Evolutionary conservation across 2,888 invertebrate species (phyloP).

Genomic region (Drosophila mimica): DNA sequence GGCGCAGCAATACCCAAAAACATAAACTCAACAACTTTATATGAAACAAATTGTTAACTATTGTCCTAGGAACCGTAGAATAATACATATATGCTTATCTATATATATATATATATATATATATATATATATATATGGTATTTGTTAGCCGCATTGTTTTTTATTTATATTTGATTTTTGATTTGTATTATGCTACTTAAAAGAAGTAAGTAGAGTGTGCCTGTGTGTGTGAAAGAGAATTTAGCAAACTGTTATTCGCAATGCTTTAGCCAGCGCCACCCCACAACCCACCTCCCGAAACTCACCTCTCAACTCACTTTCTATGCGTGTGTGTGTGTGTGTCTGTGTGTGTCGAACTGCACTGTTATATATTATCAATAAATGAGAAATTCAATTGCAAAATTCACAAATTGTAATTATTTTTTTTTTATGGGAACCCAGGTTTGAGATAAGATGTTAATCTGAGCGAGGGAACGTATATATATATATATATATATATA

Average conservation of each 20-base stretch:
- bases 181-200: not conserved
- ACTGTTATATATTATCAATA: slow-evolving; percentile 57
- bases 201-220: not conserved
- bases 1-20: slow-evolving; percentile 10
- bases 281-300: not conserved
- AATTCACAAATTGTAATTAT: not conserved
- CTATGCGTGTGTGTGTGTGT: not conserved
- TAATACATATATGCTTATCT: slow-evolving; percentile 4
- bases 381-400: slow-evolving; percentile 37
- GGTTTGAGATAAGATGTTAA: not conserved
- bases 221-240: slow-evolving; percentile 13
- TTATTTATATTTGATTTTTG: slow-evolving; percentile 2
- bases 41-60: slow-evolving; percentile 51
- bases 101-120: slow-evolving; percentile 9
- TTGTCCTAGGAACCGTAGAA: slow-evolving; percentile 43
- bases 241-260: slow-evolving; percentile 67
- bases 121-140: slow-evolving; percentile 16
- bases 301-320: not conserved
- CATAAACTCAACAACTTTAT: slow-evolving; percentile 5
- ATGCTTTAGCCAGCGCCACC: slow-evolving; percentile 6
- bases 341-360: slow-evolving; percentile 35
- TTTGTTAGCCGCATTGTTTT: slow-evolving; percentile 32
- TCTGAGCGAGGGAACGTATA: not conserved
- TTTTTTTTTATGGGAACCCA: not conserved
- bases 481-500: not conserved